Conservation (phyloP, 2,888 invertebrate genomes). For the Dioctria rufipes region DNA sequence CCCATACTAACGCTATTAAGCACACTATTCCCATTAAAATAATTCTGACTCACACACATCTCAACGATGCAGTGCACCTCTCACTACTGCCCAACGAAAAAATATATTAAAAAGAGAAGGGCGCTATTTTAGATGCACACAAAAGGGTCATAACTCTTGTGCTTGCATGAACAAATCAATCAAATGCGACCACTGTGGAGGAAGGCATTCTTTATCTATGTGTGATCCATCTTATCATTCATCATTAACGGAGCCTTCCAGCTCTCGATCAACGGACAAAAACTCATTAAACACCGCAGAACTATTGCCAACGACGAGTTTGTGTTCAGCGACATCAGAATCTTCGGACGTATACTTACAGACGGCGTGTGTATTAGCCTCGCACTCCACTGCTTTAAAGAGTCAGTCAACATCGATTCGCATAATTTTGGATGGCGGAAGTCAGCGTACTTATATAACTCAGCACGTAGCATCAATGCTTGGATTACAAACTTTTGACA, state of each 20-base stretch:
- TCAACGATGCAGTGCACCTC: no score
- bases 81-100: no score
- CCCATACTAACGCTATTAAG: no score
- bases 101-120: no score
- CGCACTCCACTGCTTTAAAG: no score
- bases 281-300: not conserved
- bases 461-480: not conserved
- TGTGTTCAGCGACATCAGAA: not conserved
- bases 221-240: no score
- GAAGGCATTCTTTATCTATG: no score
- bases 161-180: no score
- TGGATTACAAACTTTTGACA: not conserved
- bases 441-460: not conserved
- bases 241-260: not conserved
- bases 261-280: not conserved
- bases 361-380: not conserved
- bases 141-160: not conserved
- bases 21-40: no score
- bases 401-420: not conserved
- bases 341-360: not conserved
- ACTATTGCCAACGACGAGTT: not conserved
- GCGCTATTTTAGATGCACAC: not conserved
- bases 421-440: slow-evolving; percentile 1
- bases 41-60: no score
- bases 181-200: no score